Evolutionary conservation across 2,113 vertebrate genomes (phyloP).

Genomic region (Cepphus grylle): DNA sequence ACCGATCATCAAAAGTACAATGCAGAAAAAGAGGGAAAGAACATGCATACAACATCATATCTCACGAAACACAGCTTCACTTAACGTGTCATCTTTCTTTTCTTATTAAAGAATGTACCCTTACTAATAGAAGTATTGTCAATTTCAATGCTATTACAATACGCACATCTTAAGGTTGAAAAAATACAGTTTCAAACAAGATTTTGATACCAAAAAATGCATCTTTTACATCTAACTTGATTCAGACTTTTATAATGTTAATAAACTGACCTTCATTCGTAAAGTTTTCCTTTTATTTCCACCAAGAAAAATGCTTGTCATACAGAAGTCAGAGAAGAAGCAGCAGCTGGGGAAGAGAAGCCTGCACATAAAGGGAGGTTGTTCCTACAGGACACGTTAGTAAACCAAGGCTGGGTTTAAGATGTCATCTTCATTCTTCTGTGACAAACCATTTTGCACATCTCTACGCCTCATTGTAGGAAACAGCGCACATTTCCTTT

Average conservation of each 20-base stretch:
- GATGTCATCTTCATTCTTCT: not conserved
- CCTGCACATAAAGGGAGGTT: not conserved
- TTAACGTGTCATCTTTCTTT: not conserved
- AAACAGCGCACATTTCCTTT: not conserved
- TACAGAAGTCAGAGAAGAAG: not conserved
- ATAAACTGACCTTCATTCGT: not conserved
- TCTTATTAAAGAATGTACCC: not conserved
- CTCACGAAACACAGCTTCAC: not conserved
- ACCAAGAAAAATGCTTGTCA: not conserved
- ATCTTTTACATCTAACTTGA: not conserved
- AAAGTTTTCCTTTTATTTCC: not conserved
- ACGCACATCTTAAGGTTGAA: not conserved
- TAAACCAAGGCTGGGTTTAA: not conserved
- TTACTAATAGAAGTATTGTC: not conserved
- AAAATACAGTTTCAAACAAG: not conserved
- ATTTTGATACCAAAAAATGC: not conserved
- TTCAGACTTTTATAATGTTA: not conserved
- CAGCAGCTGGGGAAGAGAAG: not conserved
- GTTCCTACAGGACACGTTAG: not conserved
- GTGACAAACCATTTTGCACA: not conserved
- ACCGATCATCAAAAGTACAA: not conserved
- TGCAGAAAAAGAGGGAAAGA: not conserved
- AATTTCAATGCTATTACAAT: not conserved
- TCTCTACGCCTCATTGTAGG: rapidly evolving
- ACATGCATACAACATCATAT: not conserved